These are phyloP conservation scores for Lasioglossum oenotherae DNA, from an alignment of 2,888 invertebrate genomes.

Conservation along the genomic window DNA sequence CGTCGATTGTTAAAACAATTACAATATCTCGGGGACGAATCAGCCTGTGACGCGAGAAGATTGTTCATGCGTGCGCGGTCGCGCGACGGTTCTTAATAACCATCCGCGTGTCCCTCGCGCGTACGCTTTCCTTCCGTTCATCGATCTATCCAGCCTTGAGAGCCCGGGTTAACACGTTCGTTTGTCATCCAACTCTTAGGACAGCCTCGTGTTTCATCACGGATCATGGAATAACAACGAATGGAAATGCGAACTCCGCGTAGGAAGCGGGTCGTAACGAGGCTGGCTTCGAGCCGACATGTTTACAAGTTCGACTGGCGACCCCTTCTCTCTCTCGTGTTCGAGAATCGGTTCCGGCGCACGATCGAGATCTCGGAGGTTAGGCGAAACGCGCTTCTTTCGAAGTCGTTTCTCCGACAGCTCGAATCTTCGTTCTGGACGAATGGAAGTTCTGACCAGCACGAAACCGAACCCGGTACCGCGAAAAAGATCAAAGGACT, in stretches of 20 bases:
- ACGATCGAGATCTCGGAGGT: not conserved
- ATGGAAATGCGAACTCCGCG: slow-evolving; percentile 55
- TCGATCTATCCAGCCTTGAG: slow-evolving; percentile 58
- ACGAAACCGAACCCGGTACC: not conserved
- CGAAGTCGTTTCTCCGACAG: not conserved
- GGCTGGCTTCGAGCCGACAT: slow-evolving; percentile 44
- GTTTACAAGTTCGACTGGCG: slow-evolving; percentile 46
- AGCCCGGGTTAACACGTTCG: slow-evolving; percentile 68
- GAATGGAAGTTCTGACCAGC: not conserved
- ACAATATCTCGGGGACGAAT: slow-evolving; percentile 45
- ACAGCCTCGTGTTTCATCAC: slow-evolving; percentile 53
- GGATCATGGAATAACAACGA: slow-evolving; percentile 56
- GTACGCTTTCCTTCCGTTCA: slow-evolving; percentile 70
- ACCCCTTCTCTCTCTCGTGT: not conserved
- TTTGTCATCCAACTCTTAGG: slow-evolving; percentile 68
- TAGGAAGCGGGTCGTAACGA: slow-evolving; percentile 36
- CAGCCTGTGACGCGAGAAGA: slow-evolving; percentile 44
- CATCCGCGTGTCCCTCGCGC: slow-evolving; percentile 68
- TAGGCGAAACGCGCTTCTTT: not conserved
- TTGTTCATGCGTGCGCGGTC: slow-evolving; percentile 67
- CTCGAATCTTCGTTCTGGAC: not conserved
- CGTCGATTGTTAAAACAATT: slow-evolving; percentile 51
- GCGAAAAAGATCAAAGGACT: slow-evolving; percentile 32
- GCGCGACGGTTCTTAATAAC: slow-evolving; percentile 71
- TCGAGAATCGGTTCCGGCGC: slow-evolving; percentile 19